phyloP scores from a whole-genome alignment of 2,797 vertebrate genomes.

The Coregonus suidteri region DNA sequence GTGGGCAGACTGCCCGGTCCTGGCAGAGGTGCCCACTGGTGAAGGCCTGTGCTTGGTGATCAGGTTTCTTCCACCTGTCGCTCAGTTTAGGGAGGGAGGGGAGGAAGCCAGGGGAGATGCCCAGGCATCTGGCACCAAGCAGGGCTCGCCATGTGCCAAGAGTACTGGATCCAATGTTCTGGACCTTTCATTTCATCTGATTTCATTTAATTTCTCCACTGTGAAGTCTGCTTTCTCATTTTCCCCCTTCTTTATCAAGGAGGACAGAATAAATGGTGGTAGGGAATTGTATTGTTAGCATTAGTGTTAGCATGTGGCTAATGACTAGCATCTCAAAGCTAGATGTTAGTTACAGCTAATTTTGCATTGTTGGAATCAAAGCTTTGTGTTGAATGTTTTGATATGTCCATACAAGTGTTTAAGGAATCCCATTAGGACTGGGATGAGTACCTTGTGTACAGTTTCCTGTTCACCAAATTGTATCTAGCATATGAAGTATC shows the following conservation, averaged over 20 bases:
- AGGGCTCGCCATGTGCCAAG: slow-evolving; percentile 53
- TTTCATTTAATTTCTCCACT: background rate
- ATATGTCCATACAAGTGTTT: slow-evolving; percentile 4
- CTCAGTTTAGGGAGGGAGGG: slow-evolving; percentile 67
- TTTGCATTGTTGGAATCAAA: background rate
- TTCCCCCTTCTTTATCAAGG: background rate
- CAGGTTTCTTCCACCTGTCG: slow-evolving; percentile 82
- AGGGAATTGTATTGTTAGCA: background rate
- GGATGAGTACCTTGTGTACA: background rate
- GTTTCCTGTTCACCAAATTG: background rate
- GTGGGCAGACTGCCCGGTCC: slow-evolving; percentile 65
- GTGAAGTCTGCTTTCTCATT: background rate
- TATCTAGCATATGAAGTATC: background rate
- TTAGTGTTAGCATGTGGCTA: background rate
- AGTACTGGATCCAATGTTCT: slow-evolving; percentile 17
- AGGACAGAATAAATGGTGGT: background rate
- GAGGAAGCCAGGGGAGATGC: slow-evolving; percentile 55
- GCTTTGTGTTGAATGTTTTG: background rate
- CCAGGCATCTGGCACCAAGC: slow-evolving; percentile 66
- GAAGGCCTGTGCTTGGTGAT: slow-evolving; percentile 66
- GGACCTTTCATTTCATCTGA: slow-evolving; percentile 36
- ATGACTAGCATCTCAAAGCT: background rate
- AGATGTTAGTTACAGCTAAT: no score
- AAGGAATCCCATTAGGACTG: background rate
- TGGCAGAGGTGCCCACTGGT: slow-evolving; percentile 56